Conservation (phyloP, 2,113 vertebrate genomes). For the Anarrhichthys ocellatus region DNA sequence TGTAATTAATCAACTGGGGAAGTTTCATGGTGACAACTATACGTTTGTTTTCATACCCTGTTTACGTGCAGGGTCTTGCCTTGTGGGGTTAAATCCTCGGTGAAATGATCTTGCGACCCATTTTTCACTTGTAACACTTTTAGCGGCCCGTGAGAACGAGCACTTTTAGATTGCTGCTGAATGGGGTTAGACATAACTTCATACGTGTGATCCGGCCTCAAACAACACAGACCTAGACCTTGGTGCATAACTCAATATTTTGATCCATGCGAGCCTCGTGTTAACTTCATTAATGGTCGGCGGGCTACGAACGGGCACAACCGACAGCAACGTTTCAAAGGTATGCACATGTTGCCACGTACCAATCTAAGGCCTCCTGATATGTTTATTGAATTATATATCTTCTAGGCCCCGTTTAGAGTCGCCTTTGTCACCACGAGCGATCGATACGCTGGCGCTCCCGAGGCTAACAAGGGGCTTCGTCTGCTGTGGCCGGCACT, state of each 20-base stretch:
- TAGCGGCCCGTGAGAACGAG: not conserved
- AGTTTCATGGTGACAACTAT: too few species aligned
- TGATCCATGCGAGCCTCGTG: slow-evolving; percentile 6
- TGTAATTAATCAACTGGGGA: too few species aligned
- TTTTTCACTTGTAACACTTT: not conserved
- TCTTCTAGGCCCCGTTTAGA: slow-evolving; percentile 60
- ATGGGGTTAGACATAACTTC: not conserved
- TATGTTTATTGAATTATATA: slow-evolving; percentile 77
- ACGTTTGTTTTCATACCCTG: too few species aligned
- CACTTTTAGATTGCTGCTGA: not conserved
- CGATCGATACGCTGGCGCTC: slow-evolving; percentile 75
- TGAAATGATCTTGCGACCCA: not conserved
- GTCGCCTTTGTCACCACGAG: slow-evolving; percentile 68
- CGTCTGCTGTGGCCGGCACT: slow-evolving; percentile 66
- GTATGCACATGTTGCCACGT: slow-evolving; percentile 42
- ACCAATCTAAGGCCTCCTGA: slow-evolving; percentile 52
- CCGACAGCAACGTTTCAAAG: slow-evolving; percentile 33
- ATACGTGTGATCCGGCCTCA: not conserved
- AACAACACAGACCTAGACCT: not conserved
- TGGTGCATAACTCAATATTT: slow-evolving; percentile 18
- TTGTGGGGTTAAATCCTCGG: not conserved
- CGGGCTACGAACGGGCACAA: slow-evolving; percentile 16
- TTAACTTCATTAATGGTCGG: slow-evolving; percentile 26
- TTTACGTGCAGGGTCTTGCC: too few species aligned
- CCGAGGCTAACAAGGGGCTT: slow-evolving; percentile 74